These are phyloP conservation scores for Pammene fasciana DNA, from an alignment of 2,888 invertebrate species.

Conservation along the genomic window DNA sequence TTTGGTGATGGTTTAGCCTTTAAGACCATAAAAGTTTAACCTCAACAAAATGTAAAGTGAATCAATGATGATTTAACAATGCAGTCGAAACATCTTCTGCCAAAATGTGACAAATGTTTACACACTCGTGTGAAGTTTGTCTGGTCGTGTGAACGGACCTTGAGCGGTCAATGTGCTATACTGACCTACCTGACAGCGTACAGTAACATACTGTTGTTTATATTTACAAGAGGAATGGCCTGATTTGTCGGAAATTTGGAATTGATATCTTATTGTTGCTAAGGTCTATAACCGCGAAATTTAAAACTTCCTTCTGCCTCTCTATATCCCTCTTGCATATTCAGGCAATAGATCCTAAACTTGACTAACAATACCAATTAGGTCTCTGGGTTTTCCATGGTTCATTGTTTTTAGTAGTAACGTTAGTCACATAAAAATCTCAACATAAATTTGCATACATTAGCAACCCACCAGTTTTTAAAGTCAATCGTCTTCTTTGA, in stretches of 20 bases:
- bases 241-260: conserved; percentile 1
- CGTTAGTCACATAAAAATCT: conserved; percentile 8
- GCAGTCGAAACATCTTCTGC: not conserved
- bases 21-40: too few relatives aligned
- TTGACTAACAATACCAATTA: not conserved
- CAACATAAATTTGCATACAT: conserved; percentile 1
- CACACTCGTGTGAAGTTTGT: conserved; percentile 4
- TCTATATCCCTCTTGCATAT: too few relatives aligned
- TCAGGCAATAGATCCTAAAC: not conserved
- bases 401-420: not conserved
- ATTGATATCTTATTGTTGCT: conserved; percentile 6
- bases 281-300: not conserved
- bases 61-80: too few relatives aligned
- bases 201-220: conserved; percentile 3
- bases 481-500: conserved; percentile 11
- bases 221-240: conserved; percentile 1
- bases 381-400: not conserved
- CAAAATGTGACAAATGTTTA: conserved; percentile 10
- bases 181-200: conserved; percentile 16
- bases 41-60: too few relatives aligned
- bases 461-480: not conserved
- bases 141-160: conserved; percentile 18
- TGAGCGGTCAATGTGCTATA: conserved; percentile 24
- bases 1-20: too few relatives aligned
- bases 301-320: too few relatives aligned